These are phyloP conservation scores for Thaumetopoea pityocampa DNA, from an alignment of 1,140 invertebrate species.

Conservation along the genomic window DNA sequence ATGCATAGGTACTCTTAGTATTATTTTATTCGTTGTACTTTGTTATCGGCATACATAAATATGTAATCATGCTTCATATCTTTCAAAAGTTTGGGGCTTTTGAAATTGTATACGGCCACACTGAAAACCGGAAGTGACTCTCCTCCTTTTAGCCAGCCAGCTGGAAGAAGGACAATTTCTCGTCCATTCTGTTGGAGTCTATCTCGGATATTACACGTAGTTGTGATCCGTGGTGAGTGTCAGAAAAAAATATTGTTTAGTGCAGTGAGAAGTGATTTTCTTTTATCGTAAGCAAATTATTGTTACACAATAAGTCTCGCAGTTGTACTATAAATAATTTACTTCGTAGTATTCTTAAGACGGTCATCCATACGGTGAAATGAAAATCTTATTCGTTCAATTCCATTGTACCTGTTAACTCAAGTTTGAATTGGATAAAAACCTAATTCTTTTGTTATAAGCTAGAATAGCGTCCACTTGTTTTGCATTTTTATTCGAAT, in stretches of 20 bases:
- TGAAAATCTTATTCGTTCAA: no score
- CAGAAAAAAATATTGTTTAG: slow-evolving; percentile 54
- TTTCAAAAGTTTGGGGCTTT: no score
- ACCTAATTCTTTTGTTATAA: slow-evolving; percentile 24
- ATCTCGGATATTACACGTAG: slow-evolving; percentile 70
- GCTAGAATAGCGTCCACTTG: no score
- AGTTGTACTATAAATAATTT: no score
- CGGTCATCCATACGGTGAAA: no score
- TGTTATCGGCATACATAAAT: no score
- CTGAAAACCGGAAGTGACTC: slow-evolving; percentile 52
- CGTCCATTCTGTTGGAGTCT: slow-evolving; percentile 76
- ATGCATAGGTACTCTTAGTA: no score
- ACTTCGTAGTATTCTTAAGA: no score
- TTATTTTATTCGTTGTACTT: no score
- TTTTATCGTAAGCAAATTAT: slow-evolving; percentile 23
- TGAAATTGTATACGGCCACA: slow-evolving; percentile 23
- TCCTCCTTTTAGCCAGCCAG: slow-evolving; percentile 50
- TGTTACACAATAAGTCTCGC: no score
- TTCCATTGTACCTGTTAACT: no score
- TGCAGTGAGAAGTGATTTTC: slow-evolving; percentile 55
- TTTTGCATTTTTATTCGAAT: slow-evolving; percentile 24
- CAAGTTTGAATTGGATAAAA: background rate
- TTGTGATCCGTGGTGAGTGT: slow-evolving; percentile 72
- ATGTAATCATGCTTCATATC: no score
- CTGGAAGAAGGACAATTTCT: slow-evolving; percentile 67